A percentile compares a stretch with the other conserved stretches of the same genome.
phyloP scores from a whole-genome alignment of 2,797 vertebrate species.

The Cryptoprocta ferox region DNA sequence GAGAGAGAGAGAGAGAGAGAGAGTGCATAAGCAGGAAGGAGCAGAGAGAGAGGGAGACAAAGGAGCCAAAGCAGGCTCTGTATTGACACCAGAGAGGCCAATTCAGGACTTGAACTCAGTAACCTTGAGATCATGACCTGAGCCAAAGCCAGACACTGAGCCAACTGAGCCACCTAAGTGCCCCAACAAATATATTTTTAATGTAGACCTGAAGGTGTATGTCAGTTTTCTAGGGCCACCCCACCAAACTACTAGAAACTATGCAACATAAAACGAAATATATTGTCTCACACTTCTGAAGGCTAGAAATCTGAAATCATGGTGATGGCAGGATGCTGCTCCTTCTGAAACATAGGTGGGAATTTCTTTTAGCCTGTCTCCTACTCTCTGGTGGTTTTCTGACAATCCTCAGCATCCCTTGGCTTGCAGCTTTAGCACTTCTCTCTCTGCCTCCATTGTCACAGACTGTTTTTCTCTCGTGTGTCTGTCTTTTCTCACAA shows the following conservation, averaged over 20 bases:
- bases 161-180: no score
- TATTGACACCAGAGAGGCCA: no score
- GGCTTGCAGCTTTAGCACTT: neutral
- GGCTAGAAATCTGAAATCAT: neutral
- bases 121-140: no score
- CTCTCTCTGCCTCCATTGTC: neutral
- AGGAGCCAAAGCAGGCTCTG: no score
- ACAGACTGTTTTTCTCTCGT: rapidly evolving
- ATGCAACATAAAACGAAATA: neutral
- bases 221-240: neutral
- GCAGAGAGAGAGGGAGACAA: no score
- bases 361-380: neutral
- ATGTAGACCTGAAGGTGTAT: neutral
- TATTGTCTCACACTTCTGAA: no score
- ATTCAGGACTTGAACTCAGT: no score
- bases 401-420: neutral
- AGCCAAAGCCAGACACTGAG: no score
- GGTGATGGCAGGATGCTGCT: neutral
- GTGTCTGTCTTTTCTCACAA: neutral
- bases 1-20: no score
- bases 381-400: no score
- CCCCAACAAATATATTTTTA: neutral
- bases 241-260: neutral
- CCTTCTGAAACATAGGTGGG: neutral
- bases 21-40: no score